Evolutionary conservation across 2,113 vertebrate species (phyloP).

Genomic region (Cygnus atratus): DNA sequence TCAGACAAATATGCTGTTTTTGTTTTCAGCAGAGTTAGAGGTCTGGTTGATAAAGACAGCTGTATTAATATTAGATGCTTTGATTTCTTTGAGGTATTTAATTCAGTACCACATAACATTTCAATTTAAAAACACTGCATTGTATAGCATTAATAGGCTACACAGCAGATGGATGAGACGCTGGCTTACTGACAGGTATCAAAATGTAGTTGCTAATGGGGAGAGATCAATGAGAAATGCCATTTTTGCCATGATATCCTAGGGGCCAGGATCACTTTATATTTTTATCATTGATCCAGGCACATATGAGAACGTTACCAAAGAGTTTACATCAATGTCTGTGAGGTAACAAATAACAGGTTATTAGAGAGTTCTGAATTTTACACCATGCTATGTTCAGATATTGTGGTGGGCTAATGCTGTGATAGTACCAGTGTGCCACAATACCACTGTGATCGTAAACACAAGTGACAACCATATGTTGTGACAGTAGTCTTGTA

Average conservation of each 20-base stretch:
- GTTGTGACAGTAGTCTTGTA: not conserved
- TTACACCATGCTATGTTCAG: rapidly evolving
- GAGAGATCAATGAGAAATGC: conserved; percentile 24
- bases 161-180: not conserved
- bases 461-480: not conserved
- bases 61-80: conserved; percentile 16
- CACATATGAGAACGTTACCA: no score
- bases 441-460: not conserved
- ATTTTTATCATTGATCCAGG: not conserved
- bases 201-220: conserved; percentile 26
- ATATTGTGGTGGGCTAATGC: not conserved
- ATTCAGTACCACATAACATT: conserved; percentile 3
- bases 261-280: not conserved
- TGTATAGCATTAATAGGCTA: not conserved
- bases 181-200: conserved; percentile 17
- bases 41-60: not conserved
- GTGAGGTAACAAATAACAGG: not conserved
- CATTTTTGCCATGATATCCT: not conserved
- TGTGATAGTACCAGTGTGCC: rapidly evolving
- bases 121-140: conserved; percentile 15
- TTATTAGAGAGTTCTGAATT: not conserved
- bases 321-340: not conserved
- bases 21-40: not conserved
- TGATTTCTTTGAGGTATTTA: conserved; percentile 27
- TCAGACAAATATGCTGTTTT: not conserved